Conservation (phyloP, 2,888 invertebrate genomes). For the Perizoma affinitatum region DNA sequence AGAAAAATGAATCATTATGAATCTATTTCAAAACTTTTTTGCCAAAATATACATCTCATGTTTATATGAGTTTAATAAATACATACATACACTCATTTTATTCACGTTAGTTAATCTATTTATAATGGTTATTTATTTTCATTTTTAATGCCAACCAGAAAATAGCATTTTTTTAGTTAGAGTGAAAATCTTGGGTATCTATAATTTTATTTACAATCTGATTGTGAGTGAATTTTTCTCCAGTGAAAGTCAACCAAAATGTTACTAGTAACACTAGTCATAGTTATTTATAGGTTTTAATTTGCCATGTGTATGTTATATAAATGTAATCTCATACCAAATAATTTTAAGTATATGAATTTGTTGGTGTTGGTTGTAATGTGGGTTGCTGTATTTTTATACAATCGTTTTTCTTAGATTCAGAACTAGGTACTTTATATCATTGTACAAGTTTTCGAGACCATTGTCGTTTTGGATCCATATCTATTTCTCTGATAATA, state of each 20-base stretch:
- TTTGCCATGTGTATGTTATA: slow-evolving; percentile 46
- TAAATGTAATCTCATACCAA: slow-evolving; percentile 50
- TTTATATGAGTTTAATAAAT: background rate
- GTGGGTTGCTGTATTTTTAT: slow-evolving; percentile 46
- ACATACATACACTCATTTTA: background rate
- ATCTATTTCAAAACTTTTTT: too few relatives aligned
- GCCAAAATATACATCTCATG: too few relatives aligned
- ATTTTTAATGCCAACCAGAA: too few relatives aligned
- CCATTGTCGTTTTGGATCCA: slow-evolving; percentile 15
- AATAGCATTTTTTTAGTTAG: background rate
- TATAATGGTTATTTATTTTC: background rate
- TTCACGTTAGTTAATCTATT: too few relatives aligned
- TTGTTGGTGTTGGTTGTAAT: slow-evolving; percentile 36
- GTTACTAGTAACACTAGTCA: slow-evolving; percentile 64
- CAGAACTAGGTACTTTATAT: slow-evolving; percentile 9
- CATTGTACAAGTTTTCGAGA: slow-evolving; percentile 17
- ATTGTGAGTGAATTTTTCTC: slow-evolving; percentile 1
- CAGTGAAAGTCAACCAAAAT: slow-evolving; percentile 34
- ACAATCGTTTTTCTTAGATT: slow-evolving; percentile 35
- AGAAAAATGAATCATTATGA: too few relatives aligned
- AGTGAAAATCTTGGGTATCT: background rate
- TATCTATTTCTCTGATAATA: background rate
- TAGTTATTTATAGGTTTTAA: slow-evolving; percentile 46
- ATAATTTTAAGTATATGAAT: slow-evolving; percentile 40
- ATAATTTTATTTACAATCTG: background rate